Conservation (phyloP, 2,888 invertebrate species). For the Ochropleura plecta region DNA sequence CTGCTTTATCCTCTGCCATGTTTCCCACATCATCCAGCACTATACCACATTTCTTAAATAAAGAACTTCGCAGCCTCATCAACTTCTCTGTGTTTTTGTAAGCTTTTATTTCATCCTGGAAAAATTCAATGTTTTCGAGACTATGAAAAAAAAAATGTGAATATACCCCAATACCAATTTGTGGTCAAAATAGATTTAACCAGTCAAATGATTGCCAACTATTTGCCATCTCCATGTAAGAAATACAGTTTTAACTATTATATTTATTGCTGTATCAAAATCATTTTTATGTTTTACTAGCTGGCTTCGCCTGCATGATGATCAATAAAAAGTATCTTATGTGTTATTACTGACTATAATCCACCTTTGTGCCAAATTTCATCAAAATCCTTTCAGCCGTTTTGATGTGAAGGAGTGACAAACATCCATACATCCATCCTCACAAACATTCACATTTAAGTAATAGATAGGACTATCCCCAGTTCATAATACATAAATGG, state of each 20-base stretch:
- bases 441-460: no score
- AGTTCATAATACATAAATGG: not conserved
- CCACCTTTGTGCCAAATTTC: no score
- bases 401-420: no score
- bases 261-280: not conserved
- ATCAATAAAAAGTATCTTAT: no score
- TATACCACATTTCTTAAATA: slow-evolving; percentile 84
- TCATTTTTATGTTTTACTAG: no score
- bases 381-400: no score
- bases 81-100: slow-evolving; percentile 80
- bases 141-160: not conserved
- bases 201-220: not conserved
- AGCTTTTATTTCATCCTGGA: slow-evolving; percentile 85
- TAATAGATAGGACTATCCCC: no score
- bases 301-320: no score
- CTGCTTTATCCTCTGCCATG: slow-evolving; percentile 79
- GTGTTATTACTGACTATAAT: no score
- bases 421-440: no score
- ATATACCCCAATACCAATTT: not conserved
- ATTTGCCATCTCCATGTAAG: not conserved
- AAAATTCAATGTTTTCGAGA: not conserved
- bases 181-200: not conserved
- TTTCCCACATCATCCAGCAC: slow-evolving; percentile 79
- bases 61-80: slow-evolving; percentile 75
- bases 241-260: not conserved